Evolutionary conservation across 2,888 invertebrate genomes (phyloP), one percentile per base, ranked within the genome.

Genomic region (Actias luna): DNA sequence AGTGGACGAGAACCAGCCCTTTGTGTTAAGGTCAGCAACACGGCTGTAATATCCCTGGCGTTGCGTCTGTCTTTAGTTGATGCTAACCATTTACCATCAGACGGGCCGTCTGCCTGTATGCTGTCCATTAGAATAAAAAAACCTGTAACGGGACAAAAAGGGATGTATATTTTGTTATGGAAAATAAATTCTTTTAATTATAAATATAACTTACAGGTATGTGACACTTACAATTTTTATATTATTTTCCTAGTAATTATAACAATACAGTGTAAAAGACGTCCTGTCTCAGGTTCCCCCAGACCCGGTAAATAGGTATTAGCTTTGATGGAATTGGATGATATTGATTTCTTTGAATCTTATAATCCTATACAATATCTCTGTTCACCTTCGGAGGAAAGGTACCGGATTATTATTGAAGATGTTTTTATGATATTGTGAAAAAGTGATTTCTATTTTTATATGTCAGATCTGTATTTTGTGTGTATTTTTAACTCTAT

Each of bases 271-370:
- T 82, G 79, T 78, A 25, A 78, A 29, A 18, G 0, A 4, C 12
- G 63, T 4, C 64, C n/a, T 22, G 60, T 62, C 65, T 64, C 65
- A 71, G 70, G 69, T 69, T 66, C 71, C 70, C 67, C 70, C 69
- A 66, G 66, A 65, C 62, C 62, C 71, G 67, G 69, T 72, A 73
- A 77, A 75, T 73, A 76, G 69, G 74, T 71, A 76, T 74, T 75
- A 75, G 69, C 70, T 70, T 71, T 76, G 75, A 79, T 78, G 70
- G 73, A 75, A 77, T 74, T 72, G 72, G 72, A 71, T 67, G 71
- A 73, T 74, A 79, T 79, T 72, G 76, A 80, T 79, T 79, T 72
- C 69, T 71, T 60, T 64, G 61, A 52, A 66, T 67, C 67, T 64
- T 61, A 39, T 57, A 67, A 67, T 67, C 67, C 60, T 31, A 60